Percentiles rank a stretch among this genome's conserved stretches.
These are phyloP conservation scores for Paraescarpia echinospica DNA, from an alignment of 1,140 invertebrate genomes.

Conservation along the genomic window DNA sequence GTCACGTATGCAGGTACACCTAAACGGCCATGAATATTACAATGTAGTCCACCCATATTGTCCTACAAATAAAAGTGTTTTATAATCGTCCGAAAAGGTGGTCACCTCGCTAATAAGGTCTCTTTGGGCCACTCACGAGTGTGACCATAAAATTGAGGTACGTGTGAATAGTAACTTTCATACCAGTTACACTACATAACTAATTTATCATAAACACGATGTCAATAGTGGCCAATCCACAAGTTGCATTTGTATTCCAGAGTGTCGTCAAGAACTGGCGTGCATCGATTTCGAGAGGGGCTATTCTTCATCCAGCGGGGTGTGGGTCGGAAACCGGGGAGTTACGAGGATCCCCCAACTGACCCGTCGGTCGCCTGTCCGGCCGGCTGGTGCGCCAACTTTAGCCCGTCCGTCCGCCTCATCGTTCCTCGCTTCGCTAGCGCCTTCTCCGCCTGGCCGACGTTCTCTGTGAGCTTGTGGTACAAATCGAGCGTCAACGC, in stretches of 20 bases:
- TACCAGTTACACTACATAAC: too few species aligned
- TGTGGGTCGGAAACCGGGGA: not conserved
- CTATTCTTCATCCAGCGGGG: not conserved
- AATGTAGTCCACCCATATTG: too few species aligned
- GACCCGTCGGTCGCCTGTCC: not conserved
- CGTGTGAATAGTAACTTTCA: too few species aligned
- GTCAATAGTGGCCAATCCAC: too few species aligned
- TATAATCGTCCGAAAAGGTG: too few species aligned
- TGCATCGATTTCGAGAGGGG: not conserved
- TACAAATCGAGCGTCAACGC: not conserved
- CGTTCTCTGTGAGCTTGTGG: not conserved
- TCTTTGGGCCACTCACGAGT: too few species aligned
- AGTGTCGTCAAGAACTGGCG: not conserved
- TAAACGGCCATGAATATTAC: too few species aligned
- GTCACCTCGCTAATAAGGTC: too few species aligned
- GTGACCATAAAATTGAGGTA: too few species aligned
- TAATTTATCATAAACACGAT: too few species aligned
- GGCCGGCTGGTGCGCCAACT: not conserved
- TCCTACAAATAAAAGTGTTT: too few species aligned
- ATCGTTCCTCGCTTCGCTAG: not conserved
- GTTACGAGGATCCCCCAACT: not conserved
- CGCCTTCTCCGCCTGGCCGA: not conserved
- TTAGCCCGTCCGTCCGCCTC: not conserved
- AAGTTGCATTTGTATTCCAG: not conserved
- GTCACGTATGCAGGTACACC: too few species aligned